Base-by-base conservation (phyloP, 1,140 invertebrate species). In the Trichogramma pretiosum region DNA sequence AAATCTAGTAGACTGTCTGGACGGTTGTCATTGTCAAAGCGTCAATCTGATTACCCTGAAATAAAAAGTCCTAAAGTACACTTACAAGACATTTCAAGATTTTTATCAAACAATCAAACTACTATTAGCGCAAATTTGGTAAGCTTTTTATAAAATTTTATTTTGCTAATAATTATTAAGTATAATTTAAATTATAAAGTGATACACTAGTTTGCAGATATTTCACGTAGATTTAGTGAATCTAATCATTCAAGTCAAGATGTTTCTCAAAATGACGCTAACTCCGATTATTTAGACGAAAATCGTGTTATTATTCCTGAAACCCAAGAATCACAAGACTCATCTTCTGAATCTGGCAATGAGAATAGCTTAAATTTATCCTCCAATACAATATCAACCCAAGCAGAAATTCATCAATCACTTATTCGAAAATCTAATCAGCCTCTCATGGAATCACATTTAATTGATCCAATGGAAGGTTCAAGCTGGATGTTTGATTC, bases 391-490 rank as follows among this genome's bases (percentile, higher is more conserved):
- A 38, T n/a, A 24, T 38, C n/a, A 34, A 45, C 11, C 16, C 11
- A 3, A 40, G 24, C 16, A 39, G 14, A 10, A 48, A 28, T 11
- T 36, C 14, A 24, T 32, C 17, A 30, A 35, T 18, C 3, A 34
- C 10, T 17, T 23, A n/a, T n/a, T n/a, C n/a, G n/a, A n/a, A n/a
- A n/a, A n/a, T n/a, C n/a, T n/a, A n/a, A n/a, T n/a, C n/a, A n/a
- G n/a, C n/a, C n/a, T n/a, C n/a, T n/a, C 11, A 24, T 42, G 5
- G 37, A 41, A 7, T 49, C 48, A 16, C 8, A 39, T 1, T 37
- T 50, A 3, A 59, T 67, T 2, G 68, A 72, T 61, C 67, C 67
- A 0, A 17, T 70, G 2, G 68, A 72, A 51, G 68, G 70, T 3
- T 56, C 70, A 5, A 72, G 70, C 24, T 72, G 68, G 70, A 48